Percentiles rank a stretch among this genome's conserved stretches.
phyloP scores from a whole-genome alignment of 2,888 invertebrate genomes.

The Andricus quercusramuli region DNA sequence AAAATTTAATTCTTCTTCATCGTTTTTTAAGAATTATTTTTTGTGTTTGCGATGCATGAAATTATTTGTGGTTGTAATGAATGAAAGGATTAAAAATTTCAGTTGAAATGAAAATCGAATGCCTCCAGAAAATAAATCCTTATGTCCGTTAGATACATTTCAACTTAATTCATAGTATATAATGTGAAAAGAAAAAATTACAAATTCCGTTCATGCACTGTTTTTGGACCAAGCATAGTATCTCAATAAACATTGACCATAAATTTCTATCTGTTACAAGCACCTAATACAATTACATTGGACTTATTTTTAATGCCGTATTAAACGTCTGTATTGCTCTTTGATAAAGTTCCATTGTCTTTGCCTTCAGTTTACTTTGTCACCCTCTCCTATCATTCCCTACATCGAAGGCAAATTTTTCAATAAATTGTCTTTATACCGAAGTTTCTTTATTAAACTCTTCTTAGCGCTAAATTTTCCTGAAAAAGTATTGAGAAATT shows the following conservation, averaged over 20 bases:
- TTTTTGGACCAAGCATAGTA: background rate
- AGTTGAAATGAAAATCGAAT: too few relatives aligned
- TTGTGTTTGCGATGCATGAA: too few relatives aligned
- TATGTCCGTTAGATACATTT: too few relatives aligned
- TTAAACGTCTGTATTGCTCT: background rate
- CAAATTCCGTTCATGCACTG: background rate
- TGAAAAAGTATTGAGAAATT: background rate
- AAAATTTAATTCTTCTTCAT: background rate
- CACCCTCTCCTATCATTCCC: too few relatives aligned
- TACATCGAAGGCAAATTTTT: too few relatives aligned
- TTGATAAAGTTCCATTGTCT: background rate
- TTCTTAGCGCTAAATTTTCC: background rate
- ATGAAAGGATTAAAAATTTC: too few relatives aligned
- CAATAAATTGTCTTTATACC: constrained; percentile 49
- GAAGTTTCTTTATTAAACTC: constrained; percentile 34
- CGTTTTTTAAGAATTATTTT: too few relatives aligned
- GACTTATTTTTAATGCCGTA: background rate
- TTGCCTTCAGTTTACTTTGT: too few relatives aligned
- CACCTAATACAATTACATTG: background rate
- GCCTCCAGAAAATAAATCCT: too few relatives aligned
- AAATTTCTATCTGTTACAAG: background rate
- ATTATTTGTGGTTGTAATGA: too few relatives aligned
- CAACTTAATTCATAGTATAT: background rate
- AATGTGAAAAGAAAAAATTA: background rate
- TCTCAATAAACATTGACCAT: background rate